Conservation (phyloP, 2,888 invertebrate genomes). For the Sylvicola cinctus region DNA sequence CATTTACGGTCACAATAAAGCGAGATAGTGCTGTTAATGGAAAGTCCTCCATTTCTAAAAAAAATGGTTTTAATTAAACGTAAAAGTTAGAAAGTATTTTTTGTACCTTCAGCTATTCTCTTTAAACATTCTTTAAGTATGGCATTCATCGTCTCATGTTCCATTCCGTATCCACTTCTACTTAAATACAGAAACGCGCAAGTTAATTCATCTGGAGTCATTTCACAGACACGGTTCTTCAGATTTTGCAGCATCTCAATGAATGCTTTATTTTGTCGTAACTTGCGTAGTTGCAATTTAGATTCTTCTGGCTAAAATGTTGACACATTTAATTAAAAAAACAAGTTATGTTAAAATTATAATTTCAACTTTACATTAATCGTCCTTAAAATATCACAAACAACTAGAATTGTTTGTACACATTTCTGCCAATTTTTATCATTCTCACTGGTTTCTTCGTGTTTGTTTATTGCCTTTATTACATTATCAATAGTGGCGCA, state of each 20-base stretch:
- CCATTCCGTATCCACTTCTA: conserved; percentile 24
- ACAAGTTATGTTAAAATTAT: no score
- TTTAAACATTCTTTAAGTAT: conserved; percentile 15
- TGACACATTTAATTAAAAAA: no score
- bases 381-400: no score
- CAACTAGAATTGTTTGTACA: no score
- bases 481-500: no score
- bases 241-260: conserved; percentile 14
- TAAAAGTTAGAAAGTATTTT: neutral
- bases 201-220: conserved; percentile 23
- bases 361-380: no score
- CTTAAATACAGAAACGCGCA: conserved; percentile 26
- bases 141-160: conserved; percentile 17
- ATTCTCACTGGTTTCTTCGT: no score
- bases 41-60: conserved; percentile 12
- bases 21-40: conserved; percentile 23
- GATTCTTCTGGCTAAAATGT: no score
- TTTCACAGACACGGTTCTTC: conserved; percentile 13
- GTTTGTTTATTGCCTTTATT: no score
- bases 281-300: no score
- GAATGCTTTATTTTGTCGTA: neutral
- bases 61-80: neutral
- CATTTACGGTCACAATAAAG: conserved; percentile 23
- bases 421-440: no score
- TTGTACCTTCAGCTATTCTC: conserved; percentile 13